Base-by-base conservation (phyloP, 2,888 invertebrate genomes). In the Acrocyrtus sp. region DNA sequence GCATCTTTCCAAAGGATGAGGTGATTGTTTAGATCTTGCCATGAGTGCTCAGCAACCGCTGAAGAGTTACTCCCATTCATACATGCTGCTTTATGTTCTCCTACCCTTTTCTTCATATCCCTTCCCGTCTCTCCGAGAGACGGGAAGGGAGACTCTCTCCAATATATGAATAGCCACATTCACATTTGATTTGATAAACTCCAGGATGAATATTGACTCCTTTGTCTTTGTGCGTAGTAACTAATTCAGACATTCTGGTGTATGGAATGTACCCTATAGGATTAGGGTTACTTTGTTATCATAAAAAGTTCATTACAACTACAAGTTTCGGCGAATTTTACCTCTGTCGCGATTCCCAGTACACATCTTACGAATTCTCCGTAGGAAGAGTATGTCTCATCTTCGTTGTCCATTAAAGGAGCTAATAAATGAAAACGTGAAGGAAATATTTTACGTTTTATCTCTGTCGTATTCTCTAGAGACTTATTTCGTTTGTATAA, bases 341-440 rank as follows among this genome's bases (percentile, higher is more conserved):
- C 73, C 29, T 73, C 73, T 48, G 70, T 41, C 3, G 70, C 24
- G 12, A 70, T 45, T 3, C 27, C 21, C 43, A 70, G 74, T n/a
- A 61, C 60, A 39, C 74, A 74, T 21, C 48, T 70, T 3, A 74
- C 56, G 66, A 61, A 74, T 41, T 70, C 53, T 4, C 74, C 74
- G 19, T 66, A 62, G 2, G 70, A 17, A 1, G 1, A 3, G n/a
- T 70, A 74, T 3, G 47, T 41, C 1, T 63, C 65, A 48, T 66
- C 74, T 27, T 51, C 60, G n/a, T n/a, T n/a, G 54, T 70, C 41
- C 74, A 74, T 74, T 39, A 66, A 22, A 0, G 74, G 74, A 26
- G 74, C 74, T 74, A 24, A 5, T n/a, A n/a, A n/a, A n/a, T n/a
- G n/a, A n/a, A n/a, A n/a, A n/a, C n/a, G n/a, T n/a, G n/a, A n/a